Evolutionary conservation across 2,113 vertebrate genomes (phyloP), one percentile per base, ranked within the genome.

Genomic region (Varanus salvator): DNA sequence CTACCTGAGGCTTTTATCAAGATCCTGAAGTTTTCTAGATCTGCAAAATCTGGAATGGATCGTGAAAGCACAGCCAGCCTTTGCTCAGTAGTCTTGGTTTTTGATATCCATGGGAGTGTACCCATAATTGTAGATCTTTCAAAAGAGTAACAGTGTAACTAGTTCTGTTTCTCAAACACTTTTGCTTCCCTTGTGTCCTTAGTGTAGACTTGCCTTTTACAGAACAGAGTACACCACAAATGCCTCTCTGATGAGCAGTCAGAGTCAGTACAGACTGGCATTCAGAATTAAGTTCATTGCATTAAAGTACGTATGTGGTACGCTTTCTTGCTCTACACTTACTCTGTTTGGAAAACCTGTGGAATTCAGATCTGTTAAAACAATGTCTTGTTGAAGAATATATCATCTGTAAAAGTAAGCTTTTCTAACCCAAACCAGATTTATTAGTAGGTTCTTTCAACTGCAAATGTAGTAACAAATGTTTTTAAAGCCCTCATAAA

Each of bases 121-220:
- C 69, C 83, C 72, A 19, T 81, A 93, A 95, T 64, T 91, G 75
- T 75, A 85, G 84, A 48, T 80, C 60, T 77, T 90, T 87, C 89
- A 93, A 94, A 94, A 50, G 86, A 57, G 86, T 74, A 92, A 88
- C 92, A 89, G 87, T 29, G 87, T 89, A 66, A 92, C 80, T 82
- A 91, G 50, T 17, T 68, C 68, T 75, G 21, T 77, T 92, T 34
- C 84, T 87, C 75, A 85, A 87, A 90, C 93, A 85, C 83, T 91
- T 93, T 80, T 85, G 23, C 48, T 74, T 91, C 57, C 85, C 91
- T 86, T 88, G 77, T 90, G 90, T 90, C 77, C 88, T 72, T 66
- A 3, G 29, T 34, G 8, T 91, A 83, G 29, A 90, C 89, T 90
- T 94, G 81, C 52, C 93, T 94, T 91, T 90, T 89, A 64, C 68